Evolutionary conservation across 2,797 vertebrate species (phyloP).

Genomic region (Sebastes matsubarae): DNA sequence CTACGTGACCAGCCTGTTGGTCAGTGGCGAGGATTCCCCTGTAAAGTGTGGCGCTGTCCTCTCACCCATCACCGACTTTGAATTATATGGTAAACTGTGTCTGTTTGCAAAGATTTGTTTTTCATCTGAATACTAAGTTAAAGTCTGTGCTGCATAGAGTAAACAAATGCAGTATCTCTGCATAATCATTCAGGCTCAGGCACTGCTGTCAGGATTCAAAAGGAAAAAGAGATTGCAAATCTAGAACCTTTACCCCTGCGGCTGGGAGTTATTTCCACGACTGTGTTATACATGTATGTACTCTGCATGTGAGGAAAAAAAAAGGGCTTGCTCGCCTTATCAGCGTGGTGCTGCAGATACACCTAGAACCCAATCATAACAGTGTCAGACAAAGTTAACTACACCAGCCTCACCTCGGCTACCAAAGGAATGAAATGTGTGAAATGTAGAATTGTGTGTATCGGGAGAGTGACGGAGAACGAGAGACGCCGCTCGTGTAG

Average conservation of each 20-base stretch:
- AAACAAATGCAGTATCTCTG: neutral
- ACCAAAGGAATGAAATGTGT: constrained; percentile 37
- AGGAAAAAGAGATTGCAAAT: neutral
- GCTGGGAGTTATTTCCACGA: neutral
- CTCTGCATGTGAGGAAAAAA: neutral
- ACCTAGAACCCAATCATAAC: constrained; percentile 28
- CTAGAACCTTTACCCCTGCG: constrained; percentile 7
- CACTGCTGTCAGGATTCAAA: neutral
- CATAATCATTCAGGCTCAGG: neutral
- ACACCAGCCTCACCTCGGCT: constrained; percentile 9
- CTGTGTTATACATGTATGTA: neutral
- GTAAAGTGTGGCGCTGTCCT: constrained; percentile 91
- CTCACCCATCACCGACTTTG: constrained; percentile 96
- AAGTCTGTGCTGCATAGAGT: neutral
- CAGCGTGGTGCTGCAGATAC: constrained; percentile 11
- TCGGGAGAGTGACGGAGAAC: neutral
- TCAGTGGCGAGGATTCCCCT: constrained; percentile 87
- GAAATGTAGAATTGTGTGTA: constrained; percentile 24
- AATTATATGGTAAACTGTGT: constrained; percentile 88
- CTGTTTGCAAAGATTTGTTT: neutral
- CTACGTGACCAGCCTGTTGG: constrained; percentile 92
- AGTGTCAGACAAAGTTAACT: constrained; percentile 15
- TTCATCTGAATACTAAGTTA: neutral
- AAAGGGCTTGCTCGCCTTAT: neutral
- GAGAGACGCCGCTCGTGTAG: neutral